These are phyloP conservation scores for Hofmannophila pseudospretella DNA, from an alignment of 2,888 invertebrate genomes.

Conservation along the genomic window DNA sequence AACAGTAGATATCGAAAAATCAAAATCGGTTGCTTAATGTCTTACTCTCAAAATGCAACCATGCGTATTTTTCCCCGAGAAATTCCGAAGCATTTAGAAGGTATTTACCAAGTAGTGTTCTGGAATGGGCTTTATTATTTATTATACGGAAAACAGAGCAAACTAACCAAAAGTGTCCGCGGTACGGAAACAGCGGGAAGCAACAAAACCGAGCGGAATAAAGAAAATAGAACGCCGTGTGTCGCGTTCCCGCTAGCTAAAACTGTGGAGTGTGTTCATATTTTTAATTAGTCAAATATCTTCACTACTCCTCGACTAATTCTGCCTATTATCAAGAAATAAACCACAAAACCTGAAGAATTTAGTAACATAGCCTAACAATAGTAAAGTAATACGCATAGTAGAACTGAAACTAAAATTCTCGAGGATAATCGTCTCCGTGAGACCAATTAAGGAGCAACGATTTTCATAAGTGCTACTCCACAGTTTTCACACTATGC, in stretches of 20 bases:
- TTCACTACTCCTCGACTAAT: neutral
- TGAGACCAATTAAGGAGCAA: too few relatives aligned
- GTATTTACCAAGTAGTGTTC: slow-evolving; percentile 12
- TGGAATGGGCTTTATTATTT: slow-evolving; percentile 66
- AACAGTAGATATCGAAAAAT: neutral
- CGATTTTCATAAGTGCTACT: slow-evolving; percentile 13
- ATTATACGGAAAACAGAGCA: slow-evolving; percentile 71
- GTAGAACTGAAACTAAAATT: too few relatives aligned
- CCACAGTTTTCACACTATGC: slow-evolving; percentile 22
- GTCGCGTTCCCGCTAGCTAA: slow-evolving; percentile 46
- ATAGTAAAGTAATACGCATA: too few relatives aligned
- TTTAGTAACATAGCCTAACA: too few relatives aligned
- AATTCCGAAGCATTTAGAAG: slow-evolving; percentile 2
- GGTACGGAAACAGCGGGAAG: slow-evolving; percentile 69
- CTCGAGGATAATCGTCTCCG: too few relatives aligned
- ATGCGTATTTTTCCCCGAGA: slow-evolving; percentile 13
- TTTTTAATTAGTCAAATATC: neutral
- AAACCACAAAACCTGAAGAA: too few relatives aligned
- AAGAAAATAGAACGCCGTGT: slow-evolving; percentile 66
- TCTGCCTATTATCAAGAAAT: too few relatives aligned
- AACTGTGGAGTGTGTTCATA: slow-evolving; percentile 32
- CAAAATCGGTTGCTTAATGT: neutral
- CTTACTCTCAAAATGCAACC: slow-evolving; percentile 20
- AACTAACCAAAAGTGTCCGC: slow-evolving; percentile 76
- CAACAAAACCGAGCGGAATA: slow-evolving; percentile 62